Percentiles rank a stretch among this genome's conserved stretches.
Evolutionary conservation across 2,797 vertebrate species (phyloP).

Genomic region (Muraenolepis orangiensis): DNA sequence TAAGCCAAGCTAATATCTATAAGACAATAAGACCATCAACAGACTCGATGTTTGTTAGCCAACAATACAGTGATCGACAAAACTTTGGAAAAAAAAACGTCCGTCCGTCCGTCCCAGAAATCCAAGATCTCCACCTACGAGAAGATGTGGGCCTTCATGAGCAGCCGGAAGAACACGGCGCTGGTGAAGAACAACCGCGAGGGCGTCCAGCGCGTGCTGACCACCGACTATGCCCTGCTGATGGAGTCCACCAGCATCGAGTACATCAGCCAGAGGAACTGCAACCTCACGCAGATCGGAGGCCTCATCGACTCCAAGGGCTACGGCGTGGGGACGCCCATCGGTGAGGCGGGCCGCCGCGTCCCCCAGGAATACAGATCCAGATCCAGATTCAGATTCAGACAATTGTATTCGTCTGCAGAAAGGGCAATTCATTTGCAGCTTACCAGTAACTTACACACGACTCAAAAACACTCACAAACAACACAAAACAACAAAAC

Average conservation of each 20-base stretch:
- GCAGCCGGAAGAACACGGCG: constrained; percentile 91
- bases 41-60: not conserved
- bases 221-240: constrained; percentile 92
- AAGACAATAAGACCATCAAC: not conserved
- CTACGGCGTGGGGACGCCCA: constrained; percentile 96
- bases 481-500: too few species aligned
- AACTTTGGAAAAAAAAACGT: too few species aligned
- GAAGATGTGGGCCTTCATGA: constrained; percentile 99
- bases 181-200: constrained; percentile 93
- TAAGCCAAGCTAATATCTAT: not conserved
- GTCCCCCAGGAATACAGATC: too few species aligned
- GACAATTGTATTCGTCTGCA: too few species aligned
- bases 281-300: constrained; percentile 98
- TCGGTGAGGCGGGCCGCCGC: too few species aligned
- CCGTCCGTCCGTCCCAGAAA: too few species aligned
- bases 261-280: constrained; percentile 97
- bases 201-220: constrained; percentile 92
- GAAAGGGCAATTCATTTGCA: too few species aligned
- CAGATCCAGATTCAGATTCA: too few species aligned
- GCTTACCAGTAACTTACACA: too few species aligned
- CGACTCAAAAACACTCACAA: too few species aligned
- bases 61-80: not conserved
- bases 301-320: constrained; percentile 97
- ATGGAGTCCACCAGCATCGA: constrained; percentile 99
- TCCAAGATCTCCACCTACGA: constrained; percentile 98